These are phyloP conservation scores for Melipona quadrifasciata DNA, from an alignment of 1,140 invertebrate genomes.

Conservation along the genomic window DNA sequence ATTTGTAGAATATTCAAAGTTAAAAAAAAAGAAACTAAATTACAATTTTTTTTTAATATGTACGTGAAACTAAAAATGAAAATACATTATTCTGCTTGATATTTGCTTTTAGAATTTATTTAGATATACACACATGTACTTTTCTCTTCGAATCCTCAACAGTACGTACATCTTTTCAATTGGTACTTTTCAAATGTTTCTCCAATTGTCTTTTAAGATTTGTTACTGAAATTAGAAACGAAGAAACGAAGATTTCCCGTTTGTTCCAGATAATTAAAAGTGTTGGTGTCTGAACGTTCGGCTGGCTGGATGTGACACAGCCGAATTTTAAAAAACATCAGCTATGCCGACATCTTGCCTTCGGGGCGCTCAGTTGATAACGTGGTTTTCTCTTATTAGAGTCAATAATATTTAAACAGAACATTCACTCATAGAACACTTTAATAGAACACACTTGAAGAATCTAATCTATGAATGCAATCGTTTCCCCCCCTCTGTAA, in stretches of 20 bases:
- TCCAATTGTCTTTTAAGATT: not conserved
- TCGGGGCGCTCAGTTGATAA: slow-evolving; percentile 70
- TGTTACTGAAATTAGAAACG: not conserved
- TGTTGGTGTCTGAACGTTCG: slow-evolving; percentile 72
- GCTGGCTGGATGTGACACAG: slow-evolving; percentile 81
- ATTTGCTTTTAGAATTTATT: not conserved
- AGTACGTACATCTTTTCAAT: not conserved
- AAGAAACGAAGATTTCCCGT: no score
- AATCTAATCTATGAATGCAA: not conserved
- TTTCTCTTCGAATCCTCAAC: not conserved
- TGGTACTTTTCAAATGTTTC: not conserved
- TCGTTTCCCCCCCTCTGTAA: not conserved
- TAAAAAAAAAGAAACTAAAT: not conserved
- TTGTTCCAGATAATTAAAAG: not conserved
- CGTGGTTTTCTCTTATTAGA: not conserved
- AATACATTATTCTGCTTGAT: not conserved
- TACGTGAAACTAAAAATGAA: not conserved
- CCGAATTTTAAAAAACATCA: slow-evolving; percentile 79
- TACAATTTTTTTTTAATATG: not conserved
- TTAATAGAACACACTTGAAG: no score
- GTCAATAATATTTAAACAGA: not conserved
- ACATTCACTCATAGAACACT: not conserved
- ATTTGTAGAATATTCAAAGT: no score
- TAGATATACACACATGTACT: not conserved
- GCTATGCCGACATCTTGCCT: slow-evolving; percentile 83